Percentiles rank a stretch among this genome's conserved stretches.
These are phyloP conservation scores for Salpingus planirostris DNA, from an alignment of 2,888 invertebrate genomes.

Conservation along the genomic window DNA sequence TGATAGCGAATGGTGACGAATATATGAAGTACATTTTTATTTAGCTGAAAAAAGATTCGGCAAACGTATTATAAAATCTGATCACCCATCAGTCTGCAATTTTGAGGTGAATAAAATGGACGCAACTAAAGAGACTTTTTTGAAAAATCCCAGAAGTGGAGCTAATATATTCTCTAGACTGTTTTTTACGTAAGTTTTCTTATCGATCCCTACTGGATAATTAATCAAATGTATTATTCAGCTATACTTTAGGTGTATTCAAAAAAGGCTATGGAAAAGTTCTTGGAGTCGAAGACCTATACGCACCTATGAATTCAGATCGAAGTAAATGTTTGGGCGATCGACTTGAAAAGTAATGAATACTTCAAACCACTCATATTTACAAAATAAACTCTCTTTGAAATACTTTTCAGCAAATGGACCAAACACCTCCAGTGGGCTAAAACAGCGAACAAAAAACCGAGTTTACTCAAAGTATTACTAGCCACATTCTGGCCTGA, in stretches of 20 bases:
- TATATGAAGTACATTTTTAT: too few relatives aligned
- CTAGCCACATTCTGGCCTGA: slow-evolving; percentile 60
- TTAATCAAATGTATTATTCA: too few relatives aligned
- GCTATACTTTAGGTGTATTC: slow-evolving; percentile 73
- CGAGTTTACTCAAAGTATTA: slow-evolving; percentile 56
- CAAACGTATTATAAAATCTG: too few relatives aligned
- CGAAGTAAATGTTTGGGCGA: slow-evolving; percentile 62
- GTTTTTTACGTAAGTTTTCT: too few relatives aligned
- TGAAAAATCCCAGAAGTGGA: background rate
- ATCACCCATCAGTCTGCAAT: too few relatives aligned
- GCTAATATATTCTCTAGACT: background rate
- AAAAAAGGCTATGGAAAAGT: slow-evolving; percentile 64
- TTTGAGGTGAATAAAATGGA: too few relatives aligned
- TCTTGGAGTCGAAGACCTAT: slow-evolving; percentile 64
- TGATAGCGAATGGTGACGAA: too few relatives aligned
- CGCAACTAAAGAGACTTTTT: background rate
- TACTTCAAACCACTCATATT: too few relatives aligned
- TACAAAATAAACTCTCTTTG: too few relatives aligned
- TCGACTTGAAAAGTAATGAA: slow-evolving; percentile 57
- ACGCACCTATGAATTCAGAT: slow-evolving; percentile 59
- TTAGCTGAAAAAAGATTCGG: too few relatives aligned
- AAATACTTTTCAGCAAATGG: too few relatives aligned
- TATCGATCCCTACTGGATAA: too few relatives aligned
- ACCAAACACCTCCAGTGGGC: slow-evolving; percentile 52
- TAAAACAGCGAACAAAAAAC: slow-evolving; percentile 45